phyloP scores from a whole-genome alignment of 2,113 vertebrate species.

The Ameiurus melas region DNA sequence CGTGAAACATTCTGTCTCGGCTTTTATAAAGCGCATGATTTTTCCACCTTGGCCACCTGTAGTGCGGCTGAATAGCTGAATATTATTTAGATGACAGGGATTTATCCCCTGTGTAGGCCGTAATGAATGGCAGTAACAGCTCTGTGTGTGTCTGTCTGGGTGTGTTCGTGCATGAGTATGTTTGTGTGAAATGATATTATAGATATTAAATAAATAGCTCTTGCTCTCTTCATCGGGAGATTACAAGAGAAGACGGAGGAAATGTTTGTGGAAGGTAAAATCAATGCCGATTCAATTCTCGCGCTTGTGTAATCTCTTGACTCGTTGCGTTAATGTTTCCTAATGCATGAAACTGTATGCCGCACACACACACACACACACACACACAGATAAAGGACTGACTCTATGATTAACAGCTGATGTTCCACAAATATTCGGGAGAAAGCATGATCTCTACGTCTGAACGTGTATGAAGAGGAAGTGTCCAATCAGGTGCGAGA shows the following conservation, averaged over 20 bases:
- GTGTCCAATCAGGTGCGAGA: background rate
- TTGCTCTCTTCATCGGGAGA: conserved; percentile 10
- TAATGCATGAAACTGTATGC: background rate
- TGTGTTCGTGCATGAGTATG: background rate
- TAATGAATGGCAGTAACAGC: background rate
- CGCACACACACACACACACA: background rate
- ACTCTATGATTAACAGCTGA: background rate
- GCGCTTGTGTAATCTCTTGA: conserved; percentile 3
- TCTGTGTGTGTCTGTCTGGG: background rate
- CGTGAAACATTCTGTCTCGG: background rate
- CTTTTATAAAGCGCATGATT: background rate
- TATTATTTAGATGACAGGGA: background rate
- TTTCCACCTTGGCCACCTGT: background rate
- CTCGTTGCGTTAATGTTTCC: conserved; percentile 32
- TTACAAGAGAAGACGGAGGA: conserved; percentile 22
- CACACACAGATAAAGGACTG: background rate
- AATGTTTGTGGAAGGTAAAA: conserved; percentile 38
- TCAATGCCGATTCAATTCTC: conserved; percentile 42
- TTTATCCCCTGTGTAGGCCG: background rate
- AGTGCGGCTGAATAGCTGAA: background rate
- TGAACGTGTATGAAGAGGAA: background rate
- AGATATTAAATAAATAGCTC: conserved; percentile 6
- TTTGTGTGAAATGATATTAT: conserved; percentile 14
- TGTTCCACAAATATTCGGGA: background rate
- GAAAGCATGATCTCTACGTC: background rate